A percentile compares a stretch with the other conserved stretches of the same genome.
Evolutionary conservation across 2,888 invertebrate genomes (phyloP).

Genomic region (Aporophyla nigra): DNA sequence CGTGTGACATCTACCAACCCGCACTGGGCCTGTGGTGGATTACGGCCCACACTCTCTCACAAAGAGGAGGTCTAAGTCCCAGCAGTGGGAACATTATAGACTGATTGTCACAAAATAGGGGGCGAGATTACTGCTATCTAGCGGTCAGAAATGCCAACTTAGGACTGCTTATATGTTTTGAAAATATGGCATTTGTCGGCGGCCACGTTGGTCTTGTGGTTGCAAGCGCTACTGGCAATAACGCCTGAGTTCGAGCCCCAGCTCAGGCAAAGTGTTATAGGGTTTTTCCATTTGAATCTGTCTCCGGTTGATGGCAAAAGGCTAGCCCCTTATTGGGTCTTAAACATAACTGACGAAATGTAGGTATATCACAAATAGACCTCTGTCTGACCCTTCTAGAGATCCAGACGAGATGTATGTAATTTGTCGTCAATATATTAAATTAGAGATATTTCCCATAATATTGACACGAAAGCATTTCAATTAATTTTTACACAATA

Average conservation of each 20-base stretch:
- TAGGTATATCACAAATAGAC: neutral
- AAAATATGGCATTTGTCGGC: neutral
- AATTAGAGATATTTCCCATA: slow-evolving; percentile 44
- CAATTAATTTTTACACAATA: slow-evolving; percentile 25
- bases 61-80: too few species aligned
- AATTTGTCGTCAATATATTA: slow-evolving; percentile 19
- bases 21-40: too few species aligned
- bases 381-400: too few species aligned
- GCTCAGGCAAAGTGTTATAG: too few species aligned
- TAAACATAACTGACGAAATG: neutral
- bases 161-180: neutral
- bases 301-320: neutral
- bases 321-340: neutral
- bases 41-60: too few species aligned
- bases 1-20: too few species aligned
- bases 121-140: too few species aligned
- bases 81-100: too few species aligned
- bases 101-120: too few species aligned
- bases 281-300: neutral
- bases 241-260: neutral
- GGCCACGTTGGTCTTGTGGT: neutral
- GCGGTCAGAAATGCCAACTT: too few species aligned
- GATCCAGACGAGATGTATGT: too few species aligned
- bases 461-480: slow-evolving; percentile 53
- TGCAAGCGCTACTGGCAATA: neutral